Evolutionary conservation across 2,797 vertebrate genomes (phyloP), one percentile per base, ranked within the genome.

Genomic region (Liasis olivaceus): DNA sequence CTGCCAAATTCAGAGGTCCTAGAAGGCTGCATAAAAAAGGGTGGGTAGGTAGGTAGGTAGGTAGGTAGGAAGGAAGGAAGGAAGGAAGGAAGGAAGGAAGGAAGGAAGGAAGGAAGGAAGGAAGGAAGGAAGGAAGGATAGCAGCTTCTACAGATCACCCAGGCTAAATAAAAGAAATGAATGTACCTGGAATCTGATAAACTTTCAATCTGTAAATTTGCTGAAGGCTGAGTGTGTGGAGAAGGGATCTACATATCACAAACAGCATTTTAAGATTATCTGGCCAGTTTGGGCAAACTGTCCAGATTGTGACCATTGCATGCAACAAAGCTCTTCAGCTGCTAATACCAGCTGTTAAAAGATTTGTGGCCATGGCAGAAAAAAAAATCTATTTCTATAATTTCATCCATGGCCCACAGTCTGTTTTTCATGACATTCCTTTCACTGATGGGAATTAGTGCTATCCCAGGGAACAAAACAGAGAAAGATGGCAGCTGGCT

Each of bases 401-500:
- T 72, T 72, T 72, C 6, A 36, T 1, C 64, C 64, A 5, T n/a
- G 64, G 13, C 4, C 28, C 28, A 69, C n/a, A 2, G 13, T 66
- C 12, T 51, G 51, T 51, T 51, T 51, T 51, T 14, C 64, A 14
- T 69, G 12, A 69, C 13, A 15, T 17, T 69, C n/a, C 4, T 69
- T 69, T 69, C 14, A 31, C n/a, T 31, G 13, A 6, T 69, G 66
- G 66, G n/a, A 69, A 69, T 69, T 17, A 69, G 14, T 36, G 36
- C 36, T 31, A 77, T 42, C 69, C 15, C 15, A 72, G 15, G 69
- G 66, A 66, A n/a, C 64, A 15, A n/a, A 66, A n/a, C 42, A 95
- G 77, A 90, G 91, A 96, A 95, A 12, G 59, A 92, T 95, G 93
- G 95, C 91, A 96, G 90, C 94, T 93, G 92, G 95, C 88, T 94